Base-by-base conservation (phyloP, 2,888 invertebrate species). In the Himalopsyche tibetana region DNA sequence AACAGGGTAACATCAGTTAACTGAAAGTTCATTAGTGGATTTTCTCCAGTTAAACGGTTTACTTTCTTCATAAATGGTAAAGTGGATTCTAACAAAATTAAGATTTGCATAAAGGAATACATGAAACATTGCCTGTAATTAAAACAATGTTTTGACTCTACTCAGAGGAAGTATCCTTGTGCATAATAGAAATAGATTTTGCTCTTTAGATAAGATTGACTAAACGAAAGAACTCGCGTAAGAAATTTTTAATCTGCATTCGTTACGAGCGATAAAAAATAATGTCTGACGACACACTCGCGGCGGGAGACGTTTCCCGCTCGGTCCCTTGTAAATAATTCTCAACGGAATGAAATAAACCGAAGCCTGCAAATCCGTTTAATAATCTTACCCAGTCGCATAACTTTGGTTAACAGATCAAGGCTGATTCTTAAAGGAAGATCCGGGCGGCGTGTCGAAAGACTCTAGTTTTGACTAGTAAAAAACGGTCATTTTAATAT, bases 41-140 rank as follows among this genome's bases (percentile, higher is more conserved):
- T 82, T 74, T 86, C 85, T 84, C 88, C 87, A 85, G 89, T 89
- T 89, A 83, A 88, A 87, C 87, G 87, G 87, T 88, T 89, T 89
- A 89, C 87, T 89, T 89, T 89, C 87, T 85, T 87, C 86, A 88
- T 86, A 86, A 87, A 89, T 88, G 89, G 89, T 89, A 89, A 89
- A 89, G 89, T 89, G 89, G 88, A 89, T 89, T 89, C 89, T 89
- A 89, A 89, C 89, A 87, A 89, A 85, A 84, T 88, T 87, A 84
- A 88, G 84, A 88, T 74, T 81, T 88, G 89, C 89, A 89, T 86
- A 84, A 82, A 82, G 86, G 88, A 85, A 84, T 86, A 87, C 42
- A 69, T 74, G 82, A 86, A 86, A 84, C 87, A 86, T 84, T 86
- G 80, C 82, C 63, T 86, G 84, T 85, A 86, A 84, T 85, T 45